Conservation (phyloP, 2,797 vertebrate species). For the Clarias laeviceps region DNA sequence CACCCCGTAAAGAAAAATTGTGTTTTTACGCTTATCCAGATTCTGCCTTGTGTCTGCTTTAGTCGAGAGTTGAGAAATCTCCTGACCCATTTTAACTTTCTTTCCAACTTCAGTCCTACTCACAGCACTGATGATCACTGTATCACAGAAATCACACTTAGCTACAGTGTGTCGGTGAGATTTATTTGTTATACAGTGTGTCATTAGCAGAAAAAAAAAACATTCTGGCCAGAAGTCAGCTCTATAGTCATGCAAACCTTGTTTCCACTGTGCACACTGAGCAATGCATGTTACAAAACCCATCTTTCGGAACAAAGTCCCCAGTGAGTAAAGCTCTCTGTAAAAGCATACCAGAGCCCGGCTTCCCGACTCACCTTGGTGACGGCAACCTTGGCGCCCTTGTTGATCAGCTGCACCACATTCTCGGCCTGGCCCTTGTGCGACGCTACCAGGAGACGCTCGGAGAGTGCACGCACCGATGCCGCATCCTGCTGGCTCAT, state of each 20-base stretch:
- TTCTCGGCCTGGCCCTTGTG: constrained; percentile 96
- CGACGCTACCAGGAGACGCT: constrained; percentile 95
- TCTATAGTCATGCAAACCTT: neutral
- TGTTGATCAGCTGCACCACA: constrained; percentile 99
- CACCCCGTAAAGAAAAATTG: neutral
- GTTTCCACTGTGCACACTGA: neutral
- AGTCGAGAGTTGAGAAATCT: neutral
- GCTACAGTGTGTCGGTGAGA: neutral
- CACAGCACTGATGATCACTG: neutral
- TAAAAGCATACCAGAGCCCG: neutral
- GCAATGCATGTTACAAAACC: neutral
- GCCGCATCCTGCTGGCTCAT: constrained; percentile 97
- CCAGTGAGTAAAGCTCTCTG: neutral
- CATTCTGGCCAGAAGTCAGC: neutral
- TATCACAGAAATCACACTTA: neutral
- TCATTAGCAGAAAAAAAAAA: neutral
- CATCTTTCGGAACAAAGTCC: neutral
- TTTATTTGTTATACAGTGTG: neutral
- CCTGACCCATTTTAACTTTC: neutral
- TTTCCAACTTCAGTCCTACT: neutral
- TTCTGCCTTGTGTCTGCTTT: constrained; percentile 6
- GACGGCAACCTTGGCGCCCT: constrained; percentile 94
- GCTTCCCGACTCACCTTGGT: constrained; percentile 87
- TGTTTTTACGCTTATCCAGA: neutral
- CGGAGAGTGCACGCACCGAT: constrained; percentile 89